These are phyloP conservation scores for Oostethus manadensis DNA, from an alignment of 2,113 vertebrate genomes.

Conservation along the genomic window DNA sequence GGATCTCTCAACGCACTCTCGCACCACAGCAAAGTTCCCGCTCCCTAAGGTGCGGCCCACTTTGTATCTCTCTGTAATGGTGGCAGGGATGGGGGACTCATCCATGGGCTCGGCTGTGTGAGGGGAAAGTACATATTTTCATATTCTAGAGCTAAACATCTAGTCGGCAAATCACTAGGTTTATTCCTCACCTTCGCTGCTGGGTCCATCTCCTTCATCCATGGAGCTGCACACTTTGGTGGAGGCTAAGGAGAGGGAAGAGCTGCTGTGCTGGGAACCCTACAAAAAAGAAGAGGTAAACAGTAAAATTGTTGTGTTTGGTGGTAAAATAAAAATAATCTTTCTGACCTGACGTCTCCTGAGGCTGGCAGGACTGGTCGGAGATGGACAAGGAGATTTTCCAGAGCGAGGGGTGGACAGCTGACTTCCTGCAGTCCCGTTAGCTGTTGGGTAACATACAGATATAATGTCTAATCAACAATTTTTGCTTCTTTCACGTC, in stretches of 20 bases:
- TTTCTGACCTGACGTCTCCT: constrained; percentile 83
- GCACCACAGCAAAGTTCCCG: constrained; percentile 95
- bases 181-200: constrained; percentile 79
- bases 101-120: constrained; percentile 80
- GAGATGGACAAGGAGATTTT: constrained; percentile 92
- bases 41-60: constrained; percentile 93
- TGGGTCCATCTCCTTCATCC: constrained; percentile 88
- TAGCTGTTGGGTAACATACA: constrained; percentile 69
- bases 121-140: no score
- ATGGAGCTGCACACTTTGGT: constrained; percentile 98
- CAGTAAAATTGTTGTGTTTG: background rate
- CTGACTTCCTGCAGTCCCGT: constrained; percentile 94
- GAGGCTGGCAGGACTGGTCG: constrained; percentile 93
- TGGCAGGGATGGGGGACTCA: constrained; percentile 83
- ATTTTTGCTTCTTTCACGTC: background rate
- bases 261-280: constrained; percentile 93
- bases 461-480: background rate
- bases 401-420: constrained; percentile 94
- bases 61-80: constrained; percentile 93
- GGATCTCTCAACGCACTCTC: constrained; percentile 95
- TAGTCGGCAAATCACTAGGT: background rate
- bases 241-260: constrained; percentile 92
- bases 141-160: background rate
- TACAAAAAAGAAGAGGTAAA: constrained; percentile 56
- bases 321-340: background rate